Percentiles rank a stretch among this genome's conserved stretches.
These are phyloP conservation scores for Coracopsis vasa DNA, from an alignment of 2,113 vertebrate species.

Conservation along the genomic window DNA sequence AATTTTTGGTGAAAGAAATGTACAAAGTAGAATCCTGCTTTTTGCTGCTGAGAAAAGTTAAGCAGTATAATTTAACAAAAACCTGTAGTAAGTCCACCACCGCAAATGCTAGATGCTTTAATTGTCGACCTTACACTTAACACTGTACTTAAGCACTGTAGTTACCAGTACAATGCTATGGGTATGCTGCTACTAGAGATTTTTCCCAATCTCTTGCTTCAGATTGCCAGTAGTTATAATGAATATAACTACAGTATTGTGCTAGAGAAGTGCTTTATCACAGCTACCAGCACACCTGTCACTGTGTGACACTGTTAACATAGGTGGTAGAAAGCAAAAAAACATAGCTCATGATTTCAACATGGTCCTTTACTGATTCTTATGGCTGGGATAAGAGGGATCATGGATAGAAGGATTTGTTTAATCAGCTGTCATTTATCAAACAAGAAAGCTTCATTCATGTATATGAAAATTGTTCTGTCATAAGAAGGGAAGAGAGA, in stretches of 20 bases:
- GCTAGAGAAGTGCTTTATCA: constrained; percentile 23
- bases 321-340: constrained; percentile 14
- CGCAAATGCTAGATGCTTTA: not conserved
- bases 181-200: not conserved
- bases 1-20: constrained; percentile 31
- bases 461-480: not conserved
- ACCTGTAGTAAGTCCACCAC: not conserved
- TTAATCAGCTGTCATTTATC: constrained; percentile 21
- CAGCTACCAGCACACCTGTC: not conserved
- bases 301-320: not conserved
- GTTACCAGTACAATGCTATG: not conserved
- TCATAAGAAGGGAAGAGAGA: not conserved
- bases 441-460: not conserved
- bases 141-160: not conserved
- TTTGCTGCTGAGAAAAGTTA: constrained; percentile 16
- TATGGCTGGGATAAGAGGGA: not conserved
- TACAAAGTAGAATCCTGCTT: constrained; percentile 34
- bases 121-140: not conserved
- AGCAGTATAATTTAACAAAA: constrained; percentile 6
- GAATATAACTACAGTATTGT: constrained; percentile 4
- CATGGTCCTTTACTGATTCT: fast-evolving
- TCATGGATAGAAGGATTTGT: not conserved
- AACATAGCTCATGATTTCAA: not conserved
- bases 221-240: constrained; percentile 7
- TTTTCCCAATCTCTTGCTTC: not conserved